These are phyloP conservation scores for Metaphire vulgaris DNA, from an alignment of 1,140 invertebrate species.

Conservation along the genomic window DNA sequence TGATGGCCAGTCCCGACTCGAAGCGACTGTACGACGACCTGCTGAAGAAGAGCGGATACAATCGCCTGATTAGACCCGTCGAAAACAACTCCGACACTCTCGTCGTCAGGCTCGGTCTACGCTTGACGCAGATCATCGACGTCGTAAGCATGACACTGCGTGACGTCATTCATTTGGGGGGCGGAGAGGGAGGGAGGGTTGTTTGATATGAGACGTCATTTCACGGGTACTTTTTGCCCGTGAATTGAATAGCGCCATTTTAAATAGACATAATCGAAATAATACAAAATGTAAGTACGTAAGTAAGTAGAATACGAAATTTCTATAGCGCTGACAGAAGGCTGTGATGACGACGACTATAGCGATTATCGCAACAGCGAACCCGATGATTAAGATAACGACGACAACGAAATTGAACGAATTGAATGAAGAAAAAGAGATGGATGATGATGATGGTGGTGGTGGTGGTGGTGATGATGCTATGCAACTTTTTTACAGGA, in stretches of 20 bases:
- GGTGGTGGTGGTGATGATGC: not conserved
- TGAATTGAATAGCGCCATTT: no score
- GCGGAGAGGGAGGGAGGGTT: no score
- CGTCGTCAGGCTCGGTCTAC: slow-evolving; percentile 79
- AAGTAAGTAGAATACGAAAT: no score
- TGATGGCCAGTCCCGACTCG: slow-evolving; percentile 43
- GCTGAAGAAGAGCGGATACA: slow-evolving; percentile 76
- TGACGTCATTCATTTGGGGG: no score
- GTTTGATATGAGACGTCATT: no score
- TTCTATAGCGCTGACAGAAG: no score
- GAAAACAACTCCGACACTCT: slow-evolving; percentile 85
- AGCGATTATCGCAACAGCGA: no score
- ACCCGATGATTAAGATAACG: not conserved
- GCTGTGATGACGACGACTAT: no score
- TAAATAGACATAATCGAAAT: no score
- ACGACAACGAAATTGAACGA: not conserved
- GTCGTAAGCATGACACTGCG: slow-evolving; percentile 72
- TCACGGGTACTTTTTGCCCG: no score
- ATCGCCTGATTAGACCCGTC: slow-evolving; percentile 86
- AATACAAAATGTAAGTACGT: no score
- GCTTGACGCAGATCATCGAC: slow-evolving; percentile 90
- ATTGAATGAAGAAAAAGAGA: no score
- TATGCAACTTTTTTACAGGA: not conserved
- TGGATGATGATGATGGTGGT: not conserved
- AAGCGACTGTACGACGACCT: slow-evolving; percentile 64